A percentile compares a stretch with the other conserved stretches of the same genome.
These are phyloP conservation scores for Xanthorhoe designata DNA, from an alignment of 2,888 invertebrate species.

Conservation along the genomic window DNA sequence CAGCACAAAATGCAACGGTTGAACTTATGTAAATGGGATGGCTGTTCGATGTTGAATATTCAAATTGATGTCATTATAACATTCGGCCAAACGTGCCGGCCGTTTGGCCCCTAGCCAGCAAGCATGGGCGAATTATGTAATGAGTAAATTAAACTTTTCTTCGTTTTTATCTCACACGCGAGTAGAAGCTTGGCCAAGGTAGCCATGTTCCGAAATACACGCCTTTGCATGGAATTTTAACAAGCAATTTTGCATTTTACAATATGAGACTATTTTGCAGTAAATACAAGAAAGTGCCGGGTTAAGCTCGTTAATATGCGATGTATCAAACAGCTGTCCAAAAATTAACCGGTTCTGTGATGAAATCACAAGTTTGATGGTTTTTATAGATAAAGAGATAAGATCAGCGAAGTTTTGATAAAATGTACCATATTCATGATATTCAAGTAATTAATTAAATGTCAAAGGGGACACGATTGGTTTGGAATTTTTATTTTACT, in stretches of 20 bases:
- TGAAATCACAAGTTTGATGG: conserved; percentile 14
- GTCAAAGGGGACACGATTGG: conserved; percentile 2
- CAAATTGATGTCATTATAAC: conserved; percentile 86
- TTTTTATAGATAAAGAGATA: conserved; percentile 20
- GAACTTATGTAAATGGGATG: conserved; percentile 84
- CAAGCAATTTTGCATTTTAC: conserved; percentile 49
- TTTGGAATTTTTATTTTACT: conserved; percentile 4
- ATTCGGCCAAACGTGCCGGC: conserved; percentile 76
- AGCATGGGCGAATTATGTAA: conserved; percentile 68
- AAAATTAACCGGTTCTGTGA: conserved; percentile 16
- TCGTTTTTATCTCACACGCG: conserved; percentile 68
- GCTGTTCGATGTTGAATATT: conserved; percentile 85
- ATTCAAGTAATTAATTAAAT: conserved; percentile 15
- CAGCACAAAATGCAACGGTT: conserved; percentile 82
- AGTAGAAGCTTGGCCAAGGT: conserved; percentile 56
- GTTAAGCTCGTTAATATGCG: conserved; percentile 8
- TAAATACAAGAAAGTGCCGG: conserved; percentile 3
- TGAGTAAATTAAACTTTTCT: conserved; percentile 78
- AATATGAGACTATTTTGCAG: conserved; percentile 11
- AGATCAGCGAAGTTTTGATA: conserved; percentile 11
- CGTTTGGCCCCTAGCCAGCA: conserved; percentile 80
- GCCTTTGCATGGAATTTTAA: conserved; percentile 49
- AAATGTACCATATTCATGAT: conserved; percentile 14
- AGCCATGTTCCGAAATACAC: conserved; percentile 53
- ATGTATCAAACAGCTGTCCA: not conserved